phyloP scores from a whole-genome alignment of 2,888 invertebrate genomes.

The Trichacis sp. region DNA sequence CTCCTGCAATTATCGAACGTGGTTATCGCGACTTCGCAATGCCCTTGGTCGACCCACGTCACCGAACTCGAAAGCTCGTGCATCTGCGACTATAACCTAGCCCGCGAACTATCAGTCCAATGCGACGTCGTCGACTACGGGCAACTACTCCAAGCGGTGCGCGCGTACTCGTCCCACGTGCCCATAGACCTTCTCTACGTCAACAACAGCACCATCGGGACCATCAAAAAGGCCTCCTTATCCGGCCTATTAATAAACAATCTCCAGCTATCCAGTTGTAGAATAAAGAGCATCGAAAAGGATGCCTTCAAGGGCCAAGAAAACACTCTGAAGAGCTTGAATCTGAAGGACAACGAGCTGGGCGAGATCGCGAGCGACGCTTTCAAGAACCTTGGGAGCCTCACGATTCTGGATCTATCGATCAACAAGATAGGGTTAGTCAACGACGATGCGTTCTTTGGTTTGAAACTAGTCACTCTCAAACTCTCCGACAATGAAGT shows the following conservation, averaged over 20 bases:
- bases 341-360: constrained; percentile 86
- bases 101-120: constrained; percentile 87
- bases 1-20: constrained; percentile 24
- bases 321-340: constrained; percentile 82
- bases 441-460: constrained; percentile 81
- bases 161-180: constrained; percentile 73
- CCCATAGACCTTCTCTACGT: constrained; percentile 87
- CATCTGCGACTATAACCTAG: constrained; percentile 88
- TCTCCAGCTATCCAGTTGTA: constrained; percentile 87
- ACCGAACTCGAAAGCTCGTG: constrained; percentile 85
- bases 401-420: constrained; percentile 86
- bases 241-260: constrained; percentile 81
- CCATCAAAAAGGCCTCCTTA: constrained; percentile 78
- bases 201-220: constrained; percentile 85
- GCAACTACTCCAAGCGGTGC: constrained; percentile 79
- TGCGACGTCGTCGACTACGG: constrained; percentile 90
- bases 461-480: constrained; percentile 82
- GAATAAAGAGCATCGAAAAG: constrained; percentile 77
- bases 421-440: constrained; percentile 82
- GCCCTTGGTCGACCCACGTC: constrained; percentile 84
- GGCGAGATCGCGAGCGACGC: constrained; percentile 82
- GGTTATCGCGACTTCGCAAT: constrained; percentile 73
- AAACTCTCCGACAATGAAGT: constrained; percentile 91
- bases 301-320: constrained; percentile 89
- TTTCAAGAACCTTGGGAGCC: constrained; percentile 76